Percentiles rank a stretch among this genome's conserved stretches.
Evolutionary conservation across 2,797 vertebrate species (phyloP).

Genomic region (Anabas testudineus): DNA sequence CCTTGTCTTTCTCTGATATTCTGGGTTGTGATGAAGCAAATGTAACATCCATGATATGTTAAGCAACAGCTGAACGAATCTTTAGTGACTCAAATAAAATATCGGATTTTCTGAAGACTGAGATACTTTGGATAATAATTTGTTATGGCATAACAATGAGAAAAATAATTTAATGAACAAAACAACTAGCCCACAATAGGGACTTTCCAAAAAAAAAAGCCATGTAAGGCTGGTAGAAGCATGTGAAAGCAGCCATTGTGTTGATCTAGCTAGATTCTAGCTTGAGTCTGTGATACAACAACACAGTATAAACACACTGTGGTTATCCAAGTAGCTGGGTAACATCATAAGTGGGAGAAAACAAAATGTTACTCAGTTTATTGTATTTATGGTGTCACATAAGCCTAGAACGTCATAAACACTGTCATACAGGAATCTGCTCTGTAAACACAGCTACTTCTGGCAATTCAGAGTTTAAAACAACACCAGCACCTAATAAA

Average conservation of each 20-base stretch:
- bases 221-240: slow-evolving; percentile 22
- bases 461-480: slow-evolving; percentile 47
- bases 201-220: not conserved
- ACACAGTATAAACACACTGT: not conserved
- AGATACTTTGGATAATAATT: too few species aligned
- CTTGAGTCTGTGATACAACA: slow-evolving; percentile 16
- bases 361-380: slow-evolving; percentile 41
- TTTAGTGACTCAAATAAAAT: not conserved
- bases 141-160: slow-evolving; percentile 18
- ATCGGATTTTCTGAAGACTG: too few species aligned
- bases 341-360: slow-evolving; percentile 36
- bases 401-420: slow-evolving; percentile 38
- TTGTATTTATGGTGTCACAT: slow-evolving; percentile 44
- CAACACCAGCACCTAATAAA: slow-evolving; percentile 36
- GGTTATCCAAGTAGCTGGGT: slow-evolving; percentile 26
- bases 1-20: not conserved
- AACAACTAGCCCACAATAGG: slow-evolving; percentile 1
- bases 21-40: not conserved
- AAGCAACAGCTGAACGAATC: not conserved
- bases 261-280: slow-evolving; percentile 33
- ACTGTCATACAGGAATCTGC: slow-evolving; percentile 27
- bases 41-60: slow-evolving; percentile 14
- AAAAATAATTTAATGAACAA: not conserved
- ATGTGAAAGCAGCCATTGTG: slow-evolving; percentile 22
- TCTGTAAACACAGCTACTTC: slow-evolving; percentile 41